Conservation (phyloP, 1,140 invertebrate species). For the Scaptodrosophila lebanonensis region DNA sequence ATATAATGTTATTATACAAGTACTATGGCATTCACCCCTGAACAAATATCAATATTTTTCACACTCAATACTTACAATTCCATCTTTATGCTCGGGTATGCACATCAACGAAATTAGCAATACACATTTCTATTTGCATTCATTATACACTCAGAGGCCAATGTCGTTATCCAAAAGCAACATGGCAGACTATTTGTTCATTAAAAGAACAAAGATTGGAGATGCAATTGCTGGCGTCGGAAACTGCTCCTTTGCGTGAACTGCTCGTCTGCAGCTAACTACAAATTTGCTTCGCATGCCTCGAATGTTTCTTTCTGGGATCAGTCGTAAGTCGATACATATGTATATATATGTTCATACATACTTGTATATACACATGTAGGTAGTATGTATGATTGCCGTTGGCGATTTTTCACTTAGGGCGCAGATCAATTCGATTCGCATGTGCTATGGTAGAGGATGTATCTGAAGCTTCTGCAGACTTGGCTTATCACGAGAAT, state of each 20-base stretch:
- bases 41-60: too few relatives aligned
- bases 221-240: slow-evolving; percentile 35
- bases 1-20: too few relatives aligned
- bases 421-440: slow-evolving; percentile 60
- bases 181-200: slow-evolving; percentile 47
- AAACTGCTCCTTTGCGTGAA: slow-evolving; percentile 59
- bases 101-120: too few relatives aligned
- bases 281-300: slow-evolving; percentile 59
- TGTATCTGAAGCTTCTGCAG: neutral
- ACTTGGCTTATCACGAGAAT: slow-evolving; percentile 60
- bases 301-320: too few relatives aligned
- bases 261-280: slow-evolving; percentile 10
- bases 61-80: too few relatives aligned
- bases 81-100: neutral
- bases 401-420: slow-evolving; percentile 62
- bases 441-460: slow-evolving; percentile 3
- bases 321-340: too few relatives aligned
- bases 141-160: slow-evolving; percentile 44
- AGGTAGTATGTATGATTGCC: slow-evolving; percentile 4
- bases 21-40: too few relatives aligned
- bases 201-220: slow-evolving; percentile 40
- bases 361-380: neutral
- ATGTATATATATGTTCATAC: too few relatives aligned
- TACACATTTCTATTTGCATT: slow-evolving; percentile 40
- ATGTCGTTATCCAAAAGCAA: slow-evolving; percentile 30